Base-by-base conservation (phyloP, 2,797 vertebrate species). In the Cetoscarus ocellatus region DNA sequence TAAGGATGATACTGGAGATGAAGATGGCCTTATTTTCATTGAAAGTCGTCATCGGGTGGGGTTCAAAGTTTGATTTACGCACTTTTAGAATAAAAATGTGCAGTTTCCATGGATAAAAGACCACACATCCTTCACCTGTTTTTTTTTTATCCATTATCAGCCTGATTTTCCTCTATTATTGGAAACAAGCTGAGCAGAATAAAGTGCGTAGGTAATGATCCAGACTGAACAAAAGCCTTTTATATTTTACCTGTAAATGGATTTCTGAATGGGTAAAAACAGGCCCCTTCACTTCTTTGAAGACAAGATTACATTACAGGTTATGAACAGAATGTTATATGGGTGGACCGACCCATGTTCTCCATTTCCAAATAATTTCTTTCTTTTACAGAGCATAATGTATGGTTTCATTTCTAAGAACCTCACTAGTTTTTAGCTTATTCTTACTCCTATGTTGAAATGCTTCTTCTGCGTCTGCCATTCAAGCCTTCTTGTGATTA, bases 381-480 rank as follows among this genome's bases (percentile, higher is more conserved):
- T 69, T 85, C 58, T 51, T 87, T 84, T 74, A 77, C 72, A 57
- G 58, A 74, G 65, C 67, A 44, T 67, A 80, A 71, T 75, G 67
- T 42, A 67, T 48, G 51, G 61, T 48, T 77, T 73, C 62, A 76
- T 70, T 60, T 48, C 19, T 38, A 50, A 34, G 65, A 82, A 49
- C 67, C 68, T 65, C 27, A 27, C 27, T 27, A 27, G 27, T 58
- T 82, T 75, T 62, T 35, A 63, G 52, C 47, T 54, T 66, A 19
- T 75, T 77, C 52, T 27, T 27, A 27, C 27, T 27, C 27, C 27
- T 27, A 27, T 34, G 45, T 17, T 49, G 15, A 35, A n/a, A 42
- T 54, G 35, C 63, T 52, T 77, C 47, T 17, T 58, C 39, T 74
- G n/a, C 60, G 57, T 78, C 63, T 49, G 66, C 10, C 56, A 58